Evolutionary conservation across 2,797 vertebrate genomes (phyloP).

Genomic region (Tragopan temminckii): DNA sequence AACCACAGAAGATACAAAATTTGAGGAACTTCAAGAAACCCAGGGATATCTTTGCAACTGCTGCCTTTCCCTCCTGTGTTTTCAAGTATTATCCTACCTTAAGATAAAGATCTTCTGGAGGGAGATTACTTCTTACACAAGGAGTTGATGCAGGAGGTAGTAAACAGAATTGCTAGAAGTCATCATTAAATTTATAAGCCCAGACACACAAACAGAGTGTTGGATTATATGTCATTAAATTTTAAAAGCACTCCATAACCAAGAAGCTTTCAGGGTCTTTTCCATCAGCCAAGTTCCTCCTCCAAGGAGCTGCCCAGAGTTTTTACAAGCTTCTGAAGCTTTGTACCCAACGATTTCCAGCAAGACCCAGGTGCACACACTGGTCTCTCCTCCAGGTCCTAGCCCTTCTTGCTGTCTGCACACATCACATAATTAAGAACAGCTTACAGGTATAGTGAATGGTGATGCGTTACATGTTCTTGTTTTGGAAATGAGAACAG

Average conservation of each 20-base stretch:
- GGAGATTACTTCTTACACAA: background rate
- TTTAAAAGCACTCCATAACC: conserved; percentile 9
- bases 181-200: background rate
- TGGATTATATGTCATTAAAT: conserved; percentile 4
- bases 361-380: background rate
- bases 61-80: background rate
- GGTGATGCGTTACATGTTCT: background rate
- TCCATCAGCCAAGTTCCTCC: background rate
- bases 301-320: background rate
- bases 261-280: background rate
- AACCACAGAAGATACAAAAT: background rate
- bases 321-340: conserved; percentile 4
- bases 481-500: background rate
- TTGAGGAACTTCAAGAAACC: background rate
- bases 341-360: background rate
- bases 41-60: background rate
- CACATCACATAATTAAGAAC: background rate
- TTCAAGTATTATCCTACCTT: background rate
- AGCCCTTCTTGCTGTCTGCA: background rate
- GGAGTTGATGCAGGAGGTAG: background rate
- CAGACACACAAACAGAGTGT: conserved; percentile 16
- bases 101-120: background rate
- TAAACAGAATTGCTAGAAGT: background rate
- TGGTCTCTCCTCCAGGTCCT: background rate
- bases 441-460: background rate